Evolutionary conservation across 2,888 invertebrate species (phyloP).

Genomic region (Sicus ferrugineus): DNA sequence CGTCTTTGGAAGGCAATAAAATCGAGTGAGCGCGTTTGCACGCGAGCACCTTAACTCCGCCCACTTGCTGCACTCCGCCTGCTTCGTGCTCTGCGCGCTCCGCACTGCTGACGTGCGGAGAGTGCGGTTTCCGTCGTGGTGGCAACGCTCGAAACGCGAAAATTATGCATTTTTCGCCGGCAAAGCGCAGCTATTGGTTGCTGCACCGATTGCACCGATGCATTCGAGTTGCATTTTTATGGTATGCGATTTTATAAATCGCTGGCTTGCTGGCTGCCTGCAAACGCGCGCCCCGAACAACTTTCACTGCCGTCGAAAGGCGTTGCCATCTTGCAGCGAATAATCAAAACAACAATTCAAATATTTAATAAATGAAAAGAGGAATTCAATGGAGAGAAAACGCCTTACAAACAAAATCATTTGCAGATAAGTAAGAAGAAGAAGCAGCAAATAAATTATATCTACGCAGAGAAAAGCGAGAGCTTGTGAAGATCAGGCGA

Average conservation of each 20-base stretch:
- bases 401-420: too few species aligned
- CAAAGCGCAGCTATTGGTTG: conserved; percentile 15
- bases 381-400: too few species aligned
- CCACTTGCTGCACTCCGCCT: conserved; percentile 21
- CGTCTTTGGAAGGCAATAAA: neutral
- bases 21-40: neutral
- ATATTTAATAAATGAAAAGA: too few species aligned
- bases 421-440: too few species aligned
- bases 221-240: too few species aligned
- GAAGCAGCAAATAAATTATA: too few species aligned
- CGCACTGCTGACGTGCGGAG: neutral
- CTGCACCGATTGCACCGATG: neutral
- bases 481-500: neutral
- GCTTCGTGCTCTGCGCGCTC: neutral
- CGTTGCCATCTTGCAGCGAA: conserved; percentile 9
- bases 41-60: conserved; percentile 15
- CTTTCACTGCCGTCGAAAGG: conserved; percentile 20
- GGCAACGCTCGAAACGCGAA: conserved; percentile 10
- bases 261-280: neutral
- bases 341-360: conserved; percentile 4
- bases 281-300: neutral
- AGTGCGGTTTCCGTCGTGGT: neutral
- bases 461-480: too few species aligned
- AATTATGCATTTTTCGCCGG: conserved; percentile 12
- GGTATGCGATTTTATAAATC: neutral